Evolutionary conservation across 2,113 vertebrate species (phyloP), one percentile per base, ranked within the genome.

Genomic region (Sceloporus undulatus): DNA sequence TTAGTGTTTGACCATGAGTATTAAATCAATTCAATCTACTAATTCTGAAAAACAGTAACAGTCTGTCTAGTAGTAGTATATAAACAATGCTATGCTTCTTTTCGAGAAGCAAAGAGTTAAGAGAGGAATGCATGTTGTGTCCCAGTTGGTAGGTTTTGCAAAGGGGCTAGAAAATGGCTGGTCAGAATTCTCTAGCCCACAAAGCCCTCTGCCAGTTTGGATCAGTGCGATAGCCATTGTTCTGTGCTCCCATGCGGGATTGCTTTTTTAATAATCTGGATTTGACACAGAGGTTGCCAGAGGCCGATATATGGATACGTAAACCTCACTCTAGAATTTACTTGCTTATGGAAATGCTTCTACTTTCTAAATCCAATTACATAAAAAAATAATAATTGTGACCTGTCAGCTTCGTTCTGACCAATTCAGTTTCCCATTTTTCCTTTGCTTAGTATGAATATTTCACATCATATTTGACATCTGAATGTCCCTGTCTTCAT

Each of bases 401-500:
- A 8, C 29, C 7, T 48, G 48, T 6, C 71, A 52, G 40, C 70
- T 59, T 93, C 66, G 65, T 89, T n/a, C 23, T 71, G 5, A 94
- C 13, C 62, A 87, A 90, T 34, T 29, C 94, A 79, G 25, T 78
- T 66, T 59, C 70, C 0, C 79, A 11, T 91, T 42, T 91, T 91
- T 91, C 38, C 81, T 85, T 79, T 90, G 66, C 88, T 85, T 70
- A 79, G 82, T 76, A 25, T 82, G 38, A 6, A 1, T 4, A 0
- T 85, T 94, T 80, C 89, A 75, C 73, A 77, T 81, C 78, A 38
- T 79, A 14, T 84, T 90, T 85, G 27, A 89, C 86, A 77, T 84
- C 59, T 85, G 81, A 88, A 90, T 93, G 90, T 86, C 68, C 25
- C 66, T 91, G 74, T 56, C 82, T 92, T 93, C 89, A 82, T 90